Conservation (phyloP, 2,888 invertebrate species). For the Lepas anatifera region DNA sequence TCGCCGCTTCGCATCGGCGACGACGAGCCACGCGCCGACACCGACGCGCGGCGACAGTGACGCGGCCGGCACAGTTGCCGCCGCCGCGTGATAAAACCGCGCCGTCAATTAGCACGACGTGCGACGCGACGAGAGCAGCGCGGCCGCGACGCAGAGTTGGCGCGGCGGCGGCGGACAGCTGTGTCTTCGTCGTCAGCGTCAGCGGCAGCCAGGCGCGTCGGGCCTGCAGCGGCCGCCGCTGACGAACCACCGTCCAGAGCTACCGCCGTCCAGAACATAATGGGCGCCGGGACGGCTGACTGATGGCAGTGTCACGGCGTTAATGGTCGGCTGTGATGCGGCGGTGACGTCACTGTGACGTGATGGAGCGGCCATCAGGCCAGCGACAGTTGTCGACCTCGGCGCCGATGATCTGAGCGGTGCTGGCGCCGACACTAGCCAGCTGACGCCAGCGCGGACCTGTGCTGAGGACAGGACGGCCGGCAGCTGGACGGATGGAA, state of each 20-base stretch:
- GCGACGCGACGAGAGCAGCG: neutral
- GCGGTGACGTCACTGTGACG: neutral
- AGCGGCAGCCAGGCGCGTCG: neutral
- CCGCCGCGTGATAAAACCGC: no score
- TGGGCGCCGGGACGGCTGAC: neutral
- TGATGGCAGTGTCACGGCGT: neutral
- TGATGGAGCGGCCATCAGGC: conserved; percentile 5
- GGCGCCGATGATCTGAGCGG: neutral
- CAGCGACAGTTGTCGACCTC: neutral
- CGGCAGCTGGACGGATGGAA: no score
- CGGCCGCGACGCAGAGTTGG: neutral
- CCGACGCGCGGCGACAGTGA: no score
- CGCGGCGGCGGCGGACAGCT: neutral
- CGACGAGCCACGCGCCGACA: no score
- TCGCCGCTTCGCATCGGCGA: no score
- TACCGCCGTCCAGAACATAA: no score
- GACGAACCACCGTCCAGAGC: no score
- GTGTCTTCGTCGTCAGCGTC: neutral
- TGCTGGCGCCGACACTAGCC: no score
- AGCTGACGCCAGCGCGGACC: no score
- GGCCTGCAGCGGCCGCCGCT: neutral
- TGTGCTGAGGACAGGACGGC: no score
- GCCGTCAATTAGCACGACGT: neutral
- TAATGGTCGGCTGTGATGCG: neutral
- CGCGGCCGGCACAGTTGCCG: no score